Conservation (phyloP, 2,113 vertebrate genomes). For the Pterocles orientalis region DNA sequence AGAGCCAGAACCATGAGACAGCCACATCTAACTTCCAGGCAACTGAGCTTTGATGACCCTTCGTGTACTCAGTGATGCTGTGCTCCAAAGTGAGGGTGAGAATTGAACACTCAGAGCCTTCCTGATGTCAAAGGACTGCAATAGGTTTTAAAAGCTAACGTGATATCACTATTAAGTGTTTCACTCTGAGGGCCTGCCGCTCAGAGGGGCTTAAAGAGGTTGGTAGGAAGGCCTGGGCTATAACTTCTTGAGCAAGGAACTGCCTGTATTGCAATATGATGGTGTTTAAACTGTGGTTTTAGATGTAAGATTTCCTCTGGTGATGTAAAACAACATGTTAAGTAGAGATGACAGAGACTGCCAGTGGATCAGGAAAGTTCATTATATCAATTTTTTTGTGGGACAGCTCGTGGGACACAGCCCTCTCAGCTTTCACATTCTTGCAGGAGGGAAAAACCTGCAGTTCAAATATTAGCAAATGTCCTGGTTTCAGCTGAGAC, state of each 20-base stretch:
- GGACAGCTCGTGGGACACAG: neutral
- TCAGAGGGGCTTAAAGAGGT: neutral
- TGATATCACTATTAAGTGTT: neutral
- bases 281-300: neutral
- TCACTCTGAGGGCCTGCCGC: neutral
- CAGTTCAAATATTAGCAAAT: neutral
- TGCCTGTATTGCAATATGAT: neutral
- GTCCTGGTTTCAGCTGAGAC: too few relatives aligned
- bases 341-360: neutral
- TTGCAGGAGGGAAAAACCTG: neutral
- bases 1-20: neutral
- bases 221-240: neutral
- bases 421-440: neutral
- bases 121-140: neutral
- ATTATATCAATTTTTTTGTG: neutral
- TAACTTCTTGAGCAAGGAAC: neutral
- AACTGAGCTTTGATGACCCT: neutral
- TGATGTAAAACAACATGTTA: neutral
- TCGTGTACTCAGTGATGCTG: neutral
- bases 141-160: neutral
- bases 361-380: neutral
- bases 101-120: neutral
- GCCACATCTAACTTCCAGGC: neutral
- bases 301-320: neutral
- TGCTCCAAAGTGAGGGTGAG: neutral